These are phyloP conservation scores for Lysiphlebus fabarum DNA, from an alignment of 1,140 invertebrate genomes.

Conservation along the genomic window DNA sequence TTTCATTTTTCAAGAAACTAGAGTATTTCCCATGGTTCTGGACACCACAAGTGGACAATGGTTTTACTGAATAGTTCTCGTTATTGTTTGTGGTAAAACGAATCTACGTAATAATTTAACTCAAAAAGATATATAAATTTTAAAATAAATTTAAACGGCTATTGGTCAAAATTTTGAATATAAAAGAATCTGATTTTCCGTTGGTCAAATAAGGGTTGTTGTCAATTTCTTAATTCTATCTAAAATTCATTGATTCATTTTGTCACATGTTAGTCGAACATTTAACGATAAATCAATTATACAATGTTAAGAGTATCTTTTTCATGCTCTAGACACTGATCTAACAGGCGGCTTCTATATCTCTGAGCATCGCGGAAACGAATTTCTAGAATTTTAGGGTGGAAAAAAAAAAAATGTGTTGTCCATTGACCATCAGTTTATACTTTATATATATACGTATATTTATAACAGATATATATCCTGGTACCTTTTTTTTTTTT, in stretches of 20 bases:
- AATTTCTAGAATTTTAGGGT: slow-evolving; percentile 2
- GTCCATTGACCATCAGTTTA: background rate
- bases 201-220: slow-evolving; percentile 13
- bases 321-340: slow-evolving; percentile 4
- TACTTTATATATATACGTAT: background rate
- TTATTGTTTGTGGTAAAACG: slow-evolving; percentile 26
- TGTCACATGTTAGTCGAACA: slow-evolving; percentile 5
- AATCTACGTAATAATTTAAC: background rate
- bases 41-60: slow-evolving; percentile 19
- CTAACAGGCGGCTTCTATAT: background rate
- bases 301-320: background rate
- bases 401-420: slow-evolving; percentile 7
- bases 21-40: slow-evolving; percentile 19
- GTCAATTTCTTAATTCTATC: background rate
- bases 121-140: background rate
- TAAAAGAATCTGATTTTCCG: slow-evolving; percentile 4
- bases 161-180: background rate
- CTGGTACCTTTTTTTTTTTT: background rate
- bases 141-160: background rate
- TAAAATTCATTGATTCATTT: slow-evolving; percentile 4
- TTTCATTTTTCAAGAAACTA: slow-evolving; percentile 33
- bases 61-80: slow-evolving; percentile 25
- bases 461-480: background rate
- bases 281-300: slow-evolving; percentile 14
- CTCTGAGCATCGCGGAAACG: background rate